Evolutionary conservation across 2,113 vertebrate species (phyloP).

Genomic region (Arizona elegans): DNA sequence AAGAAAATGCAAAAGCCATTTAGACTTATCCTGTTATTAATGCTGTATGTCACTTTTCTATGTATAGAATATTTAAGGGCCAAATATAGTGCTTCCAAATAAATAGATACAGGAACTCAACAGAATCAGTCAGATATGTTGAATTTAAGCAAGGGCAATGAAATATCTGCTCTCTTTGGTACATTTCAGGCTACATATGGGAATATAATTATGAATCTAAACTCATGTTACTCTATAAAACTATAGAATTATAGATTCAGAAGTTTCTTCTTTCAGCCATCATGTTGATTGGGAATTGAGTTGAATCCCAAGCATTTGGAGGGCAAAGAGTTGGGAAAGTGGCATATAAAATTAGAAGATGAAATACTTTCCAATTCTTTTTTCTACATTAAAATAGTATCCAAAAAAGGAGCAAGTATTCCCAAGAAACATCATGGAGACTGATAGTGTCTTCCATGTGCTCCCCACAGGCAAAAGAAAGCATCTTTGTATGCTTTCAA

Average conservation of each 20-base stretch:
- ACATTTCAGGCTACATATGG: neutral
- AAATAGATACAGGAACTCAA: neutral
- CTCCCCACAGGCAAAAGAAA: constrained; percentile 34
- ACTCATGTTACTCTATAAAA: neutral
- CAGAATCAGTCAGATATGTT: neutral
- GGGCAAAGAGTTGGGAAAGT: neutral
- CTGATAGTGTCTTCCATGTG: constrained; percentile 7
- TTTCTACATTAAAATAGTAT: neutral
- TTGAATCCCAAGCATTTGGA: neutral
- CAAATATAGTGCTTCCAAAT: neutral
- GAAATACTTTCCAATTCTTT: neutral
- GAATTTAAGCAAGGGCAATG: neutral
- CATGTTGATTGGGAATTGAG: neutral
- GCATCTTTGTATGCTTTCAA: constrained; percentile 34
- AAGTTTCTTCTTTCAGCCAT: neutral
- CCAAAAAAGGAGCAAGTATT: neutral
- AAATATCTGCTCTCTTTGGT: neutral
- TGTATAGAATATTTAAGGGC: neutral
- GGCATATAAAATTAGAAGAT: constrained; percentile 5
- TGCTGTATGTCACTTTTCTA: neutral
- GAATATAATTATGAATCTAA: neutral
- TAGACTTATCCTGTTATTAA: neutral
- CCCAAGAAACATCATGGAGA: neutral
- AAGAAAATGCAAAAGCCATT: neutral
- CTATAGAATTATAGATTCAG: neutral